Base-by-base conservation (phyloP, 2,113 vertebrate species). In the Antigone vipio region DNA sequence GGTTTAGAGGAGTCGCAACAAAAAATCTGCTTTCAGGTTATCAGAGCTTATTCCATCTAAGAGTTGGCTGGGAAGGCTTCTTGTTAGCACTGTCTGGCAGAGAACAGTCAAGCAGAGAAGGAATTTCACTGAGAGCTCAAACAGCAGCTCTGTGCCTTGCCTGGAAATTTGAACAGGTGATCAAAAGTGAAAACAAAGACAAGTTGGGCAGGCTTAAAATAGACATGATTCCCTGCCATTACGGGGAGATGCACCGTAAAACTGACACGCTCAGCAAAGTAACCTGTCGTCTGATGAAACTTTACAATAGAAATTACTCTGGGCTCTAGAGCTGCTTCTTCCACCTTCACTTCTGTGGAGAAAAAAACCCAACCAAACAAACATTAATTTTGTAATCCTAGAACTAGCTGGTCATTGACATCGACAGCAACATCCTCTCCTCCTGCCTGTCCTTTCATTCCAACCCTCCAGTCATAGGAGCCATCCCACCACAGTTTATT, bases 51-150 rank as follows among this genome's bases (percentile, higher is more conserved):
- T 93, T 94, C 88, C 68, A 66, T 47, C 81, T 80, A 8, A 87
- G 49, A 30, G 32, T 29, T n/a, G 60, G 30, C 92, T 42, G 59
- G 77, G 69, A 85, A 93, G 80, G 88, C 5, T 53, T 76, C 94
- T 93, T 66, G 91, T 97, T 97, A 97, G 80, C 84, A 13, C 52
- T 62, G 69, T 11, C 79, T 92, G 80, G 44, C 83, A 94, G 47
- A 74, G 67, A 83, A 49, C 64, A 94, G 72, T 30, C 34, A 75
- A 32, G 85, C 72, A 81, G 67, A 60, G 84, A 26, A 75, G 56
- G 49, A 76, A 87, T 95, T 79, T 94, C 84, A 93, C 64, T 92
- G 26, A 68, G 15, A 85, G 86, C 73, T 96, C 91, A 63, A 74
- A 47, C 15, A 82, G 78, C 78, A 93, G 91, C 35, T 60, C 85